Conservation (phyloP, 2,888 invertebrate species). For the Herminia tarsipennalis region DNA sequence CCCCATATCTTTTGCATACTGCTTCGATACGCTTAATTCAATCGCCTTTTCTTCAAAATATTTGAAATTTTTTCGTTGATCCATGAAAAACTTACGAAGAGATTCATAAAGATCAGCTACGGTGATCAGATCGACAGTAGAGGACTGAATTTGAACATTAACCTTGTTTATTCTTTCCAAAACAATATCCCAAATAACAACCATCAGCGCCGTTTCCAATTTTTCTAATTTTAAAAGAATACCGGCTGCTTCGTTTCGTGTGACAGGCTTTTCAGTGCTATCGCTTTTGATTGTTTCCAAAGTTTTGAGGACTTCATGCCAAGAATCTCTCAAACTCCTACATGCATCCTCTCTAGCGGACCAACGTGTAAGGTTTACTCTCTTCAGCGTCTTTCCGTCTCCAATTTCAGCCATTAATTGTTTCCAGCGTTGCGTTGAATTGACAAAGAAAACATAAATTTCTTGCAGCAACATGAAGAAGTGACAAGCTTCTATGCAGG, state of each 20-base stretch:
- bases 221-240: conserved; percentile 4
- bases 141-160: conserved; percentile 4
- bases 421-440: conserved; percentile 2
- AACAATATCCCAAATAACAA: conserved; percentile 13
- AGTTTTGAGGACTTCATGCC: not conserved
- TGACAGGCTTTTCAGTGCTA: not conserved
- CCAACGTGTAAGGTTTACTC: conserved; percentile 48
- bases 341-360: conserved; percentile 44
- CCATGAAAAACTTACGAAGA: conserved; percentile 34
- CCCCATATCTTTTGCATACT: too few relatives aligned
- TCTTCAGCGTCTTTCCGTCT: conserved; percentile 36
- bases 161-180: conserved; percentile 15
- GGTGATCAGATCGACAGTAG: not conserved
- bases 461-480: not conserved
- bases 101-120: conserved; percentile 35
- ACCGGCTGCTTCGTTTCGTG: not conserved
- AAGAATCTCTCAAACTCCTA: conserved; percentile 10
- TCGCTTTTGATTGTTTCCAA: not conserved
- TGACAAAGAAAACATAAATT: not conserved
- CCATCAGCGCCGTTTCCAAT: conserved; percentile 4
- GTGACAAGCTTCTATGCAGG: not conserved
- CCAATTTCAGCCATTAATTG: not conserved
- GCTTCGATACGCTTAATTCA: not conserved
- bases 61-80: conserved; percentile 30
- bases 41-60: conserved; percentile 8